Evolutionary conservation across 1,140 invertebrate species (phyloP).

Genomic region (Drosophila varians): DNA sequence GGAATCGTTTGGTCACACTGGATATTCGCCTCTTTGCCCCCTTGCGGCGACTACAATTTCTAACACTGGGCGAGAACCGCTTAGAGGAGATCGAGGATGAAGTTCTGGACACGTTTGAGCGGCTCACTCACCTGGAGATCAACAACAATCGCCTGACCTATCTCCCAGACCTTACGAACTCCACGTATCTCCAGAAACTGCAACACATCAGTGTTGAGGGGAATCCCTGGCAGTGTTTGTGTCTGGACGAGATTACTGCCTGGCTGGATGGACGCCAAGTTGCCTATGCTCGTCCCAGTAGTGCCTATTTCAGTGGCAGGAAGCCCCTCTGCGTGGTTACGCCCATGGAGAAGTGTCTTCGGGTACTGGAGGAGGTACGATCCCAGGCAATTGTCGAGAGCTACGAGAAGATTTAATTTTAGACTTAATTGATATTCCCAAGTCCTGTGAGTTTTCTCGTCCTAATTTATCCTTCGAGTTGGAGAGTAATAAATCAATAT

Average conservation of each 20-base stretch:
- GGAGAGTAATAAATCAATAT: slow-evolving; percentile 68
- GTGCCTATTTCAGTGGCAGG: slow-evolving; percentile 62
- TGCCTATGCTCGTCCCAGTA: slow-evolving; percentile 45
- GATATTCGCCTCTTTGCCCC: slow-evolving; percentile 70
- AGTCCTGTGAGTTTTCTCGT: not conserved
- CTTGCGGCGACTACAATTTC: slow-evolving; percentile 49
- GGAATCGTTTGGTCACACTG: slow-evolving; percentile 57
- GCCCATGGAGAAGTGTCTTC: slow-evolving; percentile 54
- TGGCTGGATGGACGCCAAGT: slow-evolving; percentile 55
- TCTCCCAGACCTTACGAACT: slow-evolving; percentile 39
- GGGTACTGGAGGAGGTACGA: slow-evolving; percentile 45
- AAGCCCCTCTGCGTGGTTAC: slow-evolving; percentile 75
- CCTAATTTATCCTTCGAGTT: not conserved
- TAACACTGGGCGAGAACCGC: slow-evolving; percentile 64
- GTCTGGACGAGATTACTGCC: slow-evolving; percentile 63
- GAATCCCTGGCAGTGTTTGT: slow-evolving; percentile 80
- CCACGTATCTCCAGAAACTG: slow-evolving; percentile 31
- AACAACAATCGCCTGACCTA: slow-evolving; percentile 74
- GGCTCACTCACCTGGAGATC: slow-evolving; percentile 54
- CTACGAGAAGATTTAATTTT: slow-evolving; percentile 50
- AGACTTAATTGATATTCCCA: not conserved
- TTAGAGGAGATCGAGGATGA: slow-evolving; percentile 53
- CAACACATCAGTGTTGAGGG: slow-evolving; percentile 64
- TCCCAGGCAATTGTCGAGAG: slow-evolving; percentile 56
- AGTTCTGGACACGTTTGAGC: slow-evolving; percentile 41